Evolutionary conservation across 35 echinoderm and acorn worm species (phyloP).

Genomic region (Chiridota heheva): DNA sequence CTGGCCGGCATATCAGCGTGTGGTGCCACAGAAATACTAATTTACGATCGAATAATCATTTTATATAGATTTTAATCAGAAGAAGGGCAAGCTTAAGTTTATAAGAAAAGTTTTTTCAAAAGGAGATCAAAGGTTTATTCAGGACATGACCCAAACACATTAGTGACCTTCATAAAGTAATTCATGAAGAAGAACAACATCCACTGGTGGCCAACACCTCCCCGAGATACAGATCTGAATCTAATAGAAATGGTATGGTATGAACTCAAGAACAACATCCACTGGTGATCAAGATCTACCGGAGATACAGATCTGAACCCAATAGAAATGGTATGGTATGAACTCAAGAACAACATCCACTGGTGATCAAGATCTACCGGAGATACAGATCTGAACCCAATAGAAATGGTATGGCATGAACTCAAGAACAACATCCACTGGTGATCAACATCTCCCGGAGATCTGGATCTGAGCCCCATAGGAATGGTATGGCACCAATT

Average conservation of each 20-base stretch:
- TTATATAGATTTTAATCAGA: too few relatives aligned
- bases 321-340: too few relatives aligned
- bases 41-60: constrained; percentile 58
- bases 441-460: too few relatives aligned
- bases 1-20: constrained; percentile 52
- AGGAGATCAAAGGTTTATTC: constrained; percentile 7
- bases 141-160: constrained; percentile 53
- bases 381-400: too few relatives aligned
- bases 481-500: too few relatives aligned
- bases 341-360: too few relatives aligned
- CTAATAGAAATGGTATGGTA: constrained; percentile 47
- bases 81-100: constrained; percentile 26
- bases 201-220: constrained; percentile 57
- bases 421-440: too few relatives aligned
- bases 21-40: constrained; percentile 39
- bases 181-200: constrained; percentile 23
- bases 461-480: too few relatives aligned
- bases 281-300: too few relatives aligned
- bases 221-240: constrained; percentile 25
- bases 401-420: too few relatives aligned
- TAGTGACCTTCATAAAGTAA: neutral
- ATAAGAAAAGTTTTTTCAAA: constrained; percentile 4
- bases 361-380: too few relatives aligned
- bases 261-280: constrained; percentile 29
- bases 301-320: too few relatives aligned